Evolutionary conservation across 2,797 vertebrate species (phyloP), one percentile per base, ranked within the genome.

Genomic region (Onychomys torridus): DNA sequence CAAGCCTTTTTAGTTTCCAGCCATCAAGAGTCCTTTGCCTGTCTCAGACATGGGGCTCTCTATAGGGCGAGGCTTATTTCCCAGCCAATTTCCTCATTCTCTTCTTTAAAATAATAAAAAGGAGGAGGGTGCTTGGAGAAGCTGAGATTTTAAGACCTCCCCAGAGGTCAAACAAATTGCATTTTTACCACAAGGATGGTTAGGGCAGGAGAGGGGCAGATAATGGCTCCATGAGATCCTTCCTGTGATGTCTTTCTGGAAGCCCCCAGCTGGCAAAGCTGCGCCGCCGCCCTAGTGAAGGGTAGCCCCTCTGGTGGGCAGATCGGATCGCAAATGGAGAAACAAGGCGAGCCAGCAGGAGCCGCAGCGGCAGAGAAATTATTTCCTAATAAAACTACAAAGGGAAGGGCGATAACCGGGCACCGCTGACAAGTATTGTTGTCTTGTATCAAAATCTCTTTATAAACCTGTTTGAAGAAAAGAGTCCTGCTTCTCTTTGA

Each of bases 371-470:
- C 98, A 94, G 97, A 98, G 97, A 98, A 98, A 98, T 98, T 98
- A 98, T 98, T 98, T 98, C 98, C 98, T 98, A 98, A 98, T 98
- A 98, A 98, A 98, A 98, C 98, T 98, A 98, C 98, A 99, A 98
- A 99, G 98, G 94, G 96, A 97, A 98, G 98, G 97, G 98, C 94
- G 97, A 98, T 98, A 98, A 97, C 98, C 95, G 93, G 97, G 98
- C 97, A 97, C 97, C 73, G 93, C 97, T 98, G 98, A 98, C 98
- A 98, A 96, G 97, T 97, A 98, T 98, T 99, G 98, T 98, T 98
- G 98, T 97, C 98, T 98, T 98, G 98, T 98, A 98, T 98, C 98
- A 97, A 98, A 98, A 98, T 98, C 98, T 98, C 98, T 98, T 98
- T 98, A 98, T 98, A 98, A 98, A 98, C 97, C 98, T 98, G 96